Evolutionary conservation across 2,888 invertebrate species (phyloP).

Genomic region (Diaphora mendica): DNA sequence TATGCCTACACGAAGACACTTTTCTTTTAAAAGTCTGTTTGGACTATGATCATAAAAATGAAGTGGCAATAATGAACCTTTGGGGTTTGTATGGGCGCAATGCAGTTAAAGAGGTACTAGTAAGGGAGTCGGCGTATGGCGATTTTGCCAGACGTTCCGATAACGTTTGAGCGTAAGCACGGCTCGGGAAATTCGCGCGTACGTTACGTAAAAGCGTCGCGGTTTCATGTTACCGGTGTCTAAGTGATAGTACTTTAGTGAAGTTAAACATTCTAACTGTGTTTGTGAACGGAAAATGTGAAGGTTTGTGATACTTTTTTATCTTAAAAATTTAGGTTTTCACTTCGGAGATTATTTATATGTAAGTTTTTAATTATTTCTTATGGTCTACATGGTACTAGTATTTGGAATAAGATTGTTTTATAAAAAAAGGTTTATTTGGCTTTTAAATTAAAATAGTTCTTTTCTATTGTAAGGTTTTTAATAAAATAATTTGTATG

Average conservation of each 20-base stretch:
- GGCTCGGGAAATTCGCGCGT: constrained; percentile 56
- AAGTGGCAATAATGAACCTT: constrained; percentile 44
- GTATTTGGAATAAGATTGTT: constrained; percentile 51
- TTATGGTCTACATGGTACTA: constrained; percentile 41
- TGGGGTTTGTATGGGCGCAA: constrained; percentile 69
- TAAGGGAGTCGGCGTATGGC: constrained; percentile 62
- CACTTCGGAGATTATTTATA: constrained; percentile 17
- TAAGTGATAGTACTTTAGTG: constrained; percentile 49
- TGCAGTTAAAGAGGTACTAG: constrained; percentile 75
- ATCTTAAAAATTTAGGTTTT: constrained; percentile 11
- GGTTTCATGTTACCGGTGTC: constrained; percentile 40
- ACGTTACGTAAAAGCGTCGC: constrained; percentile 65
- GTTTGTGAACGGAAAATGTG: constrained; percentile 58
- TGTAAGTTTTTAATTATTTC: constrained; percentile 24
- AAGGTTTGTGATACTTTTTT: constrained; percentile 59
- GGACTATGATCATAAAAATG: constrained; percentile 25
- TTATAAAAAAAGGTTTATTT: constrained; percentile 44
- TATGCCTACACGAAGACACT: not conserved
- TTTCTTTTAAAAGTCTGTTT: not conserved
- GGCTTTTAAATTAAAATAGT: constrained; percentile 50
- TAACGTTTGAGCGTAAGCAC: constrained; percentile 77
- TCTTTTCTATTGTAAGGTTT: not conserved
- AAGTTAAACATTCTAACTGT: constrained; percentile 50
- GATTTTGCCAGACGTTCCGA: constrained; percentile 75
- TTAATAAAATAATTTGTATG: constrained; percentile 4